Conservation (phyloP, 2,797 vertebrate species). For the Sebastes steindachneri region DNA sequence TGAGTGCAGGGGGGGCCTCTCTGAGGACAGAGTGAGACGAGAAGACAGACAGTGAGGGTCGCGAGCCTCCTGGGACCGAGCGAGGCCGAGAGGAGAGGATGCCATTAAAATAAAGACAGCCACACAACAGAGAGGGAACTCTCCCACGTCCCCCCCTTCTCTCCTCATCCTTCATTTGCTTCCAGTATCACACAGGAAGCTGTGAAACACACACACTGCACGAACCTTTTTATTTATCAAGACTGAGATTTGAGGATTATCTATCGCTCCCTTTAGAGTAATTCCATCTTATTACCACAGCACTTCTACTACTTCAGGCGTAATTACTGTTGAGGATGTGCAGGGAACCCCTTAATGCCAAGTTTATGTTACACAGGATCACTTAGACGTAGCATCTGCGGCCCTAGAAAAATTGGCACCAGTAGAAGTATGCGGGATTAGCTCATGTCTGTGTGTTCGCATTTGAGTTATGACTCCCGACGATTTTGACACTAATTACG, state of each 20-base stretch:
- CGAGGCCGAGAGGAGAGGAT: conserved; percentile 33
- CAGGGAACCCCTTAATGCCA: not conserved
- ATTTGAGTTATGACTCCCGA: not conserved
- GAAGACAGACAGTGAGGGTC: conserved; percentile 46
- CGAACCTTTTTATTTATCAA: conserved; percentile 8
- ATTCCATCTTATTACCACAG: not conserved
- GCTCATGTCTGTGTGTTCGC: not conserved
- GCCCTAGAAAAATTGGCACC: not conserved
- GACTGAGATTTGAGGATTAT: not conserved
- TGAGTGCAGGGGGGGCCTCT: conserved; percentile 27
- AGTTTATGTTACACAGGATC: not conserved
- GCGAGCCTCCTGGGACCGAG: conserved; percentile 35
- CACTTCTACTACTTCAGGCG: not conserved
- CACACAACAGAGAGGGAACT: conserved; percentile 41
- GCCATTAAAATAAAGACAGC: conserved; percentile 37
- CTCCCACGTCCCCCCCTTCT: conserved; percentile 49
- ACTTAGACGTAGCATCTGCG: not conserved
- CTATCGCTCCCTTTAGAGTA: conserved; percentile 5
- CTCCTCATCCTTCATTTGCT: conserved; percentile 17
- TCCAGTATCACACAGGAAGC: not conserved
- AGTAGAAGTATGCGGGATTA: not conserved
- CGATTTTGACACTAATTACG: not conserved
- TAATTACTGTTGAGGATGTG: not conserved
- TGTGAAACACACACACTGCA: not conserved
- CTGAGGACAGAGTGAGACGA: conserved; percentile 3